Evolutionary conservation across 2,113 vertebrate genomes (phyloP), one percentile per base, ranked within the genome.

Genomic region (Seriola dumerili): DNA sequence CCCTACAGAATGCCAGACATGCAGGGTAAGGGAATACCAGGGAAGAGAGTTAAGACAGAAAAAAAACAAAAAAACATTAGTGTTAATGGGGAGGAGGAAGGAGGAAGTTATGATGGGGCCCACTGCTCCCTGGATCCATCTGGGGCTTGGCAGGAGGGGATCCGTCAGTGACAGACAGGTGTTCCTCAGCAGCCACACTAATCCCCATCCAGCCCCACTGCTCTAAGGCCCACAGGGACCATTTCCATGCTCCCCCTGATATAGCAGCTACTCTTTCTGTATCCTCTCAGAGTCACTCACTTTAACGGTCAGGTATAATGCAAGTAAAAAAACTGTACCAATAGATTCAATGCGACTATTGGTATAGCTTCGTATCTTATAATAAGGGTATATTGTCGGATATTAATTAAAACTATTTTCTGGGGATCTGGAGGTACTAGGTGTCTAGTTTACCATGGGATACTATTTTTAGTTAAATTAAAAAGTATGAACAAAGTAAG

Each of bases 81-180:
- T 8, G 62, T 95, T 95, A 92, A 93, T 93, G 85, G 85, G 86
- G 61, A 84, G 78, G 78, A 71, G 73, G 76, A 85, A 89, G 74
- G 65, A 91, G 76, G 88, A 93, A 92, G 90, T 89, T 89, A 91
- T 90, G 81, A 92, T 81, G 0, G 0, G 80, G 85, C 82, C 89
- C 86, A 73, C 82, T 67, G 66, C 79, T 89, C 84, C 80, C 84
- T 72, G 75, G 78, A 88, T 72, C 73, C 91, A 89, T 91, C 85
- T 91, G 85, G 76, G 93, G 82, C 73, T 92, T 85, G 74, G 59
- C 87, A 75, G 8, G 0, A 89, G 73, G 81, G 82, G 91, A 95
- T 92, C 90, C 88, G 67, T 94, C 94, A 90, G 85, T 95, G 90
- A 90, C 84, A 87, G 92, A 89, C 92, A 95, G 94, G 94, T 95